Conservation (phyloP, 92 coral and sea anemone species). For the Porites lobata region DNA sequence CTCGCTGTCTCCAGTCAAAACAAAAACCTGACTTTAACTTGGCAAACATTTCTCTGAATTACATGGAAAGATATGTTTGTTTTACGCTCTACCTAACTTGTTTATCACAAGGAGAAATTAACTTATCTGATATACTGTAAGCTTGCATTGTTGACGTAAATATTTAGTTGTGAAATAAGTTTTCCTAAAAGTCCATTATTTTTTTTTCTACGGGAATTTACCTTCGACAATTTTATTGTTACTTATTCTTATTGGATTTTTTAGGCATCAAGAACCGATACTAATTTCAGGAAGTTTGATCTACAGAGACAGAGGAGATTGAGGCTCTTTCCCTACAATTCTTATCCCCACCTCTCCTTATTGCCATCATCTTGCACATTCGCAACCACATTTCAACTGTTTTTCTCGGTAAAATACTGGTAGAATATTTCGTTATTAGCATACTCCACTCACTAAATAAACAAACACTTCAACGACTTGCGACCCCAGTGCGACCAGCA, state of each 20-base stretch:
- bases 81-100: neutral
- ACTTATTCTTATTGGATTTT: neutral
- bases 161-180: too few relatives aligned
- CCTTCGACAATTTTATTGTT: neutral
- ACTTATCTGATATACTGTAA: too few relatives aligned
- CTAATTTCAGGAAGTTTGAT: conserved; percentile 35
- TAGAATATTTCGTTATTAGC: neutral
- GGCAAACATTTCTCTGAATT: conserved; percentile 3
- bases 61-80: neutral
- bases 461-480: neutral
- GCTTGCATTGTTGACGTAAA: too few relatives aligned
- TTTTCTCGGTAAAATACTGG: neutral
- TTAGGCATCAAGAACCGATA: neutral
- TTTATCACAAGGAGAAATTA: neutral
- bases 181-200: neutral
- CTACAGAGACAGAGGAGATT: neutral
- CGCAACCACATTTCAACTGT: neutral
- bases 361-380: neutral
- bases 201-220: neutral
- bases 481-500: neutral
- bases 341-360: neutral
- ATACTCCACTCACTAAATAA: neutral
- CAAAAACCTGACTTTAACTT: conserved; percentile 29
- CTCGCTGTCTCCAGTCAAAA: conserved; percentile 28
- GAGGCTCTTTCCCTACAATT: neutral